A percentile compares a stretch with the other conserved stretches of the same genome.
These are phyloP conservation scores for Euthynnus affinis DNA, from an alignment of 2,797 vertebrate species.

Conservation along the genomic window DNA sequence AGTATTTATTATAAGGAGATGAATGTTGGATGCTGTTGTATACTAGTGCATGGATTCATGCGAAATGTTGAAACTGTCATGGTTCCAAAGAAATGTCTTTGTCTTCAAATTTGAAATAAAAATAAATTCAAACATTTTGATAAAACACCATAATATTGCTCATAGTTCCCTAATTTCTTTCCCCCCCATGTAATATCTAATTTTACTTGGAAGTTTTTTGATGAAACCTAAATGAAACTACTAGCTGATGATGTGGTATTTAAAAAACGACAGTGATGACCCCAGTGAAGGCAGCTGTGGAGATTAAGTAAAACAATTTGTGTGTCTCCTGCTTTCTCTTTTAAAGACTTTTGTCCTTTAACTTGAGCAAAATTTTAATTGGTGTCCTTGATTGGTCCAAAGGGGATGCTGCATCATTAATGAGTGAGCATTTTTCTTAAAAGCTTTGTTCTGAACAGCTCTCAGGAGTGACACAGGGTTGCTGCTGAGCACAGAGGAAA, in stretches of 20 bases:
- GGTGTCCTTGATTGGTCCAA: background rate
- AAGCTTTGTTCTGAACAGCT: background rate
- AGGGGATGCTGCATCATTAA: background rate
- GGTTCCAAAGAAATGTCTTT: background rate
- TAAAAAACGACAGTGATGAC: background rate
- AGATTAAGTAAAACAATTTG: constrained; percentile 2
- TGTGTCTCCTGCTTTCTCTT: background rate
- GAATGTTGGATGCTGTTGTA: background rate
- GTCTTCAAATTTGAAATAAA: background rate
- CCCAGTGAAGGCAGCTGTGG: background rate
- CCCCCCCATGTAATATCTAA: background rate
- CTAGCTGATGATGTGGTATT: background rate
- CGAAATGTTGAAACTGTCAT: too few species aligned
- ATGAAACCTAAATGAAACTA: background rate
- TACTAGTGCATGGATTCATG: background rate
- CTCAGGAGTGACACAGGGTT: background rate
- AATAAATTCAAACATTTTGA: background rate
- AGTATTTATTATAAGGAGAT: background rate
- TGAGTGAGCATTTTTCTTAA: background rate
- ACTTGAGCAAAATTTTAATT: background rate
- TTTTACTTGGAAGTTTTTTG: background rate
- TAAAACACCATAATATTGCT: background rate
- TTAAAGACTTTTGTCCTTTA: background rate
- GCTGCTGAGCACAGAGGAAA: background rate
- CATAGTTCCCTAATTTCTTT: too few species aligned